Evolutionary conservation across 2,113 vertebrate species (phyloP), one percentile per base, ranked within the genome.

Genomic region (Leptodactylus fuscus): DNA sequence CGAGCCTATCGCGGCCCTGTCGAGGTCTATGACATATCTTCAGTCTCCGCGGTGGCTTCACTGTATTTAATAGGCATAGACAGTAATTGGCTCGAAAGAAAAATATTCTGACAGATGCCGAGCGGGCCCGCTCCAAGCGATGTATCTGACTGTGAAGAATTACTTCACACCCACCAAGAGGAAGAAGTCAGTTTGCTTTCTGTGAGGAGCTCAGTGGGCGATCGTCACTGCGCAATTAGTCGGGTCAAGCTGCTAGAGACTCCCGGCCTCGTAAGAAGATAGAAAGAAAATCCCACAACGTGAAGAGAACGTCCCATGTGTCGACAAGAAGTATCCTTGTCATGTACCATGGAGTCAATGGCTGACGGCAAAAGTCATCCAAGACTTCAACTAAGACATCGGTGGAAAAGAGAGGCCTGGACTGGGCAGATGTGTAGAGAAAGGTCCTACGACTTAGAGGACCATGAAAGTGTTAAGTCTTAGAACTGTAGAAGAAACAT

Each of bases 31-130:
- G 11, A 48, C 38, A 49, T 67, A 62, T 65, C 20, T 77, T 7
- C 49, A 11, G 67, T 51, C 55, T 36, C n/a, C n/a, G n/a, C n/a
- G n/a, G n/a, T n/a, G n/a, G n/a, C n/a, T n/a, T 3, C 32, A 53
- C 74, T 55, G 27, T 67, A 85, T 78, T 85, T 41, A 85, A 85
- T 29, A 78, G 58, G 32, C 73, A 53, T n/a, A 70, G 46, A 10
- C 74, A 78, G 76, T 77, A 85, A 85, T 85, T 85, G 71, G 36
- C 58, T 78, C 69, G 44, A 85, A 85, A 85, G 53, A 29, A 36
- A 85, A 67, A 77, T 85, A 85, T 85, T 85, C 83, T 49, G 44
- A 78, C 83, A 85, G 83, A 85, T 78, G 74, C 58, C 1, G 22
- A 38, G 71, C 34, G 48, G 46, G 53, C 44, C 44, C 65, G 44